Conservation (phyloP, 2,797 vertebrate genomes). For the Natrix natrix region DNA sequence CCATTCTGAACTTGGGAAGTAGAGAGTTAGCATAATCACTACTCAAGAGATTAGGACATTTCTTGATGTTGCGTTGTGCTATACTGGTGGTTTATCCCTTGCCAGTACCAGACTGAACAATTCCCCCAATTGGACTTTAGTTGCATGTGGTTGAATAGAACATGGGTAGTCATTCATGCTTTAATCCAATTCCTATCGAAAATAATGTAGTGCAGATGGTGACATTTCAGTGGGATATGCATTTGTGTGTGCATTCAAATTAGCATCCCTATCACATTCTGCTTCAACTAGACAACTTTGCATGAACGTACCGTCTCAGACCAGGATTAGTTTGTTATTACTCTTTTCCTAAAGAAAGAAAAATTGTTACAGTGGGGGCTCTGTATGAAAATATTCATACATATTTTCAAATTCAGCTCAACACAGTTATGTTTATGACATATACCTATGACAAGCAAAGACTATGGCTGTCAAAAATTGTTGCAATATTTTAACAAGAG, state of each 20-base stretch:
- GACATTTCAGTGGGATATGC: not conserved
- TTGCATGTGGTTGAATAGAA: not conserved
- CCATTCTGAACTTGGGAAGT: not conserved
- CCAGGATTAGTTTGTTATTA: not conserved
- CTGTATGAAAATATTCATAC: not conserved
- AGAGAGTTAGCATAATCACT: not conserved
- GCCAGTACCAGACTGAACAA: not conserved
- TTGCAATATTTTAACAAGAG: not conserved
- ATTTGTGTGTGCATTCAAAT: not conserved
- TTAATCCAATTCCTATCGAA: not conserved
- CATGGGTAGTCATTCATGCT: not conserved
- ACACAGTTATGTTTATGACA: not conserved
- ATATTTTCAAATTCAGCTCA: not conserved
- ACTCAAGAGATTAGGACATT: not conserved
- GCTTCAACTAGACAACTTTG: not conserved
- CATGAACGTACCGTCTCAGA: not conserved
- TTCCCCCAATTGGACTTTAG: not conserved
- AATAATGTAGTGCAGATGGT: not conserved
- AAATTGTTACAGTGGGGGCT: not conserved
- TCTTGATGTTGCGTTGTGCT: not conserved
- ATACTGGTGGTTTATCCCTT: not conserved
- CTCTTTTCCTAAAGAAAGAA: not conserved
- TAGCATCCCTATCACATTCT: not conserved
- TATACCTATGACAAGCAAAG: not conserved
- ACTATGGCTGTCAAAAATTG: not conserved